Evolutionary conservation across 2,888 invertebrate genomes (phyloP), one percentile per base, ranked within the genome.

Genomic region (Ischnus inquisitorius): DNA sequence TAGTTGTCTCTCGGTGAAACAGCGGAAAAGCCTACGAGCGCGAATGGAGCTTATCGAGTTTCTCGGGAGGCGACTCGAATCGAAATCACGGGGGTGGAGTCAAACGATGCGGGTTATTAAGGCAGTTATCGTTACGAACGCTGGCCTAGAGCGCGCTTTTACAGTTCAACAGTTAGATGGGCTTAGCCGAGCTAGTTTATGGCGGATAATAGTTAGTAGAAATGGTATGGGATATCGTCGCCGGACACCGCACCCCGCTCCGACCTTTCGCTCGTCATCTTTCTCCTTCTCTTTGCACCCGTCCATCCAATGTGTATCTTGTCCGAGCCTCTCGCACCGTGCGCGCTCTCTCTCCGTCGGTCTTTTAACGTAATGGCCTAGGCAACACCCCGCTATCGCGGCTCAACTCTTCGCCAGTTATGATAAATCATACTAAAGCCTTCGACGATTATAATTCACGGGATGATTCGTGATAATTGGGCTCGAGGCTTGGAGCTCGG

Each of bases 341-440:
- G 8, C 34, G 34, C 41, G 68, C 39, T 60, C 16, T 46, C 68
- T 71, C 65, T 67, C 41, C 22, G 62, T 48, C 60, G 57, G 80
- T 82, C 80, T 80, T 68, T 82, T 65, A 82, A 80, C 82, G 79
- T 84, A 83, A 86, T 74, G 72, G 43, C 79, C 83, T 65, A 41
- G 14, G 14, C 74, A 62, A 60, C 69, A 80, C 74, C 82, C 76
- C 19, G 48, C 8, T 64, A n/a, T 8, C 22, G 25, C 34, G 14
- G 34, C 62, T 74, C 34, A 19, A 74, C 60, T 34, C 60, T 46
- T 46, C 28, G 16, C 34, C 60, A 25, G 43, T 16, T 12, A 12
- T 64, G 71, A 72, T 64, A 72, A 79, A 51, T 64, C 62, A 14
- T 57, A 48, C 48, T 25, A 51, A 28, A 28, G 57, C 12, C 34